phyloP scores from a whole-genome alignment of 2,888 invertebrate species.

The Zele albiditarsus region DNA sequence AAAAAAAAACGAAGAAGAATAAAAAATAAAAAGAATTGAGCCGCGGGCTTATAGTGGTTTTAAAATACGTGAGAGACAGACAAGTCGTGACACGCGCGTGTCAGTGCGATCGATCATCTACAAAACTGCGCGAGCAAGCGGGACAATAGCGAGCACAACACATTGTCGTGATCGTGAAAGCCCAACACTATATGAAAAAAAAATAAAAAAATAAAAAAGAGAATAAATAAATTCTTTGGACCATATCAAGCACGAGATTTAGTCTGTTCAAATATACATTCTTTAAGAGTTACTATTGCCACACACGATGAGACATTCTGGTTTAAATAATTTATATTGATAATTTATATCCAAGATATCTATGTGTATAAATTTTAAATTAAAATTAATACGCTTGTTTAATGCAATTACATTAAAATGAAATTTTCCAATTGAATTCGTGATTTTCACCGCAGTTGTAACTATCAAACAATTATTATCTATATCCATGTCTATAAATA shows the following conservation, averaged over 20 bases:
- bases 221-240: conserved; percentile 13
- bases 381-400: background rate
- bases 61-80: conserved; percentile 35
- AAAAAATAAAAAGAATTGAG: conserved; percentile 17
- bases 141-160: conserved; percentile 57
- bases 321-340: background rate
- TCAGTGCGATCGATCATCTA: conserved; percentile 70
- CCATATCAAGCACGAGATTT: background rate
- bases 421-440: background rate
- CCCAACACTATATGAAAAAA: background rate
- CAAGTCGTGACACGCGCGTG: conserved; percentile 53
- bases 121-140: conserved; percentile 55
- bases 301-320: conserved; percentile 64
- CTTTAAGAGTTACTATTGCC: conserved; percentile 66
- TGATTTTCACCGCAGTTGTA: background rate
- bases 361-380: background rate
- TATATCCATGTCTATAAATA: background rate
- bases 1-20: too few relatives aligned
- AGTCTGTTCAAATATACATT: background rate
- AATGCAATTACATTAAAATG: background rate
- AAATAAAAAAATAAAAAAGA: background rate
- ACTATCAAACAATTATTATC: background rate
- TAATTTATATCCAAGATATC: background rate
- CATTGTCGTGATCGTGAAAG: conserved; percentile 2
- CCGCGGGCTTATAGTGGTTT: conserved; percentile 16